Evolutionary conservation across 2,113 vertebrate genomes (phyloP).

Genomic region (Furnarius figulus): DNA sequence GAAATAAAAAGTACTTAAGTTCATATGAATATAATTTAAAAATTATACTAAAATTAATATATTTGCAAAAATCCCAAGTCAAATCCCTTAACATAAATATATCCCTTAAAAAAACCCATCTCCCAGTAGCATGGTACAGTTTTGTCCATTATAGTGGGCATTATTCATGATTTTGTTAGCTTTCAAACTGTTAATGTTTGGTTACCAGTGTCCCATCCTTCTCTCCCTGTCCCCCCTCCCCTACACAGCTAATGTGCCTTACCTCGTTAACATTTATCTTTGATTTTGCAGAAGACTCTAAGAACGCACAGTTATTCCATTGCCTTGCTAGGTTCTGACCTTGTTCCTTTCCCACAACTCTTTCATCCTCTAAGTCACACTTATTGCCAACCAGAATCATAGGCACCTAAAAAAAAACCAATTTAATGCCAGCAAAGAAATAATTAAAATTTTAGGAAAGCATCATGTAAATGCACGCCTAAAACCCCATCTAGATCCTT

Average conservation of each 20-base stretch:
- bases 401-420: conserved; percentile 82
- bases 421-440: not conserved
- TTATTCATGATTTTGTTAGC: not conserved
- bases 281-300: conserved; percentile 98
- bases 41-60: not conserved
- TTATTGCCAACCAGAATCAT: conserved; percentile 99
- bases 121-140: not conserved
- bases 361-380: conserved; percentile 97
- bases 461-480: not conserved
- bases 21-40: not conserved
- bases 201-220: not conserved
- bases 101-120: not conserved
- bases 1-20: not conserved
- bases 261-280: conserved; percentile 99
- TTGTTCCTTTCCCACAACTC: conserved; percentile 97
- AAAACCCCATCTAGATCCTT: not conserved
- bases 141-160: not conserved
- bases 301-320: conserved; percentile 97
- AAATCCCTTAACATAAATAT: not conserved
- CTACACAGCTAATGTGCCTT: not conserved
- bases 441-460: not conserved
- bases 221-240: not conserved
- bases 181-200: not conserved
- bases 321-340: conserved; percentile 95
- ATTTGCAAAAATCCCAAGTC: not conserved